These are phyloP conservation scores for Heliconius hortense DNA, from an alignment of 2,888 invertebrate species.

Conservation along the genomic window DNA sequence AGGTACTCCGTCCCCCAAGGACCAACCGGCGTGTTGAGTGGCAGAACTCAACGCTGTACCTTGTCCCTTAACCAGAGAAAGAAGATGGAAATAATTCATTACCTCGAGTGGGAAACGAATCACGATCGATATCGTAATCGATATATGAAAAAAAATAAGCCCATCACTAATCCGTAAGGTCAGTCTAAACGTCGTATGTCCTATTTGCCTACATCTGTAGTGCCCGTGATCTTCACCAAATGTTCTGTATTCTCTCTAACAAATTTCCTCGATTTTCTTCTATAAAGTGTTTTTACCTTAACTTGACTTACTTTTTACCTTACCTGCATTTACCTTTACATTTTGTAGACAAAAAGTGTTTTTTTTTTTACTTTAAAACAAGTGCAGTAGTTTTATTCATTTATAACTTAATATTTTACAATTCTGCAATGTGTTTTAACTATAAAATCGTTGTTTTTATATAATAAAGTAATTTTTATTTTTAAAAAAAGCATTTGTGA, in stretches of 20 bases:
- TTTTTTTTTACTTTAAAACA: background rate
- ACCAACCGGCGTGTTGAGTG: background rate
- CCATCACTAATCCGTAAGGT: conserved; percentile 39
- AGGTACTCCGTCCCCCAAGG: too few relatives aligned
- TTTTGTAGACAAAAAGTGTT: background rate
- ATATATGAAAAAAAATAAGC: conserved; percentile 23
- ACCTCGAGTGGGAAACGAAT: background rate
- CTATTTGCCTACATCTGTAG: conserved; percentile 69
- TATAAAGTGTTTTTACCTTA: background rate
- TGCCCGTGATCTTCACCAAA: conserved; percentile 68
- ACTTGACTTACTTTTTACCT: background rate
- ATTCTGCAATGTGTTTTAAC: background rate
- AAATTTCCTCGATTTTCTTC: background rate
- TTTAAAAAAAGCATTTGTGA: background rate
- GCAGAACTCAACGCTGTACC: background rate
- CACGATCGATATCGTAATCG: background rate
- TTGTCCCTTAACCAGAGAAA: background rate
- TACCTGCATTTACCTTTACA: background rate
- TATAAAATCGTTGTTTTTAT: background rate
- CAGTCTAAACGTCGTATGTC: conserved; percentile 50
- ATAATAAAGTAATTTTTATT: too few relatives aligned
- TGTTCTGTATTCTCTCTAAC: conserved; percentile 22
- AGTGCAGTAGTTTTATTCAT: background rate
- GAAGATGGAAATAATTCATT: background rate
- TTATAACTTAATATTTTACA: background rate